Conservation (phyloP, 2,113 vertebrate genomes). For the Scortum barcoo region DNA sequence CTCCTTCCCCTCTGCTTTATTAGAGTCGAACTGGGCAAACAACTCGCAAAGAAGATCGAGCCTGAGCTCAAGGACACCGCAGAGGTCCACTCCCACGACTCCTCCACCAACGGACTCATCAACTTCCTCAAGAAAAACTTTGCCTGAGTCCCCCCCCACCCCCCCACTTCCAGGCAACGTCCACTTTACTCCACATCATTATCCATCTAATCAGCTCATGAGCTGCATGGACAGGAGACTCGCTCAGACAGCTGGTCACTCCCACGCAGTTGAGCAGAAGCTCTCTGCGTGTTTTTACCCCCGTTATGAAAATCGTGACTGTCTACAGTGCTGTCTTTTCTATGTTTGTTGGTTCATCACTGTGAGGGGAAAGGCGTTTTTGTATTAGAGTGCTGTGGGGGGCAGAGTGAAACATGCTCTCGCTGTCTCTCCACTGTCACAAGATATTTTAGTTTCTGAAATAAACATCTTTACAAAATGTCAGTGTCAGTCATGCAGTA, state of each 20-base stretch:
- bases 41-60: slow-evolving; percentile 97
- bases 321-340: slow-evolving; percentile 41
- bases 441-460: slow-evolving; percentile 30
- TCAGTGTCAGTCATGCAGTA: not conserved
- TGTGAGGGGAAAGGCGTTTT: slow-evolving; percentile 38
- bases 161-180: slow-evolving; percentile 43
- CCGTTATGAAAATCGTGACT: slow-evolving; percentile 67
- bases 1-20: slow-evolving; percentile 20
- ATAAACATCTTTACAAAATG: slow-evolving; percentile 58
- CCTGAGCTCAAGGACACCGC: slow-evolving; percentile 90
- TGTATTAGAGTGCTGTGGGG: slow-evolving; percentile 42
- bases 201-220: slow-evolving; percentile 43
- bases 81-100: slow-evolving; percentile 92
- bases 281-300: slow-evolving; percentile 74
- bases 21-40: slow-evolving; percentile 97
- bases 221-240: slow-evolving; percentile 44
- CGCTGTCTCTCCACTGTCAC: slow-evolving; percentile 21
- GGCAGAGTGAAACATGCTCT: slow-evolving; percentile 3
- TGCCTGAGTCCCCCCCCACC: slow-evolving; percentile 71
- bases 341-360: slow-evolving; percentile 30
- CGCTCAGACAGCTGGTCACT: slow-evolving; percentile 56
- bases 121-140: slow-evolving; percentile 95
- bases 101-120: slow-evolving; percentile 97
- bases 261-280: slow-evolving; percentile 73
- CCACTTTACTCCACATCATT: slow-evolving; percentile 54